phyloP scores from a whole-genome alignment of 2,113 vertebrate species.

The Dunckerocampus dactyliophorus region DNA sequence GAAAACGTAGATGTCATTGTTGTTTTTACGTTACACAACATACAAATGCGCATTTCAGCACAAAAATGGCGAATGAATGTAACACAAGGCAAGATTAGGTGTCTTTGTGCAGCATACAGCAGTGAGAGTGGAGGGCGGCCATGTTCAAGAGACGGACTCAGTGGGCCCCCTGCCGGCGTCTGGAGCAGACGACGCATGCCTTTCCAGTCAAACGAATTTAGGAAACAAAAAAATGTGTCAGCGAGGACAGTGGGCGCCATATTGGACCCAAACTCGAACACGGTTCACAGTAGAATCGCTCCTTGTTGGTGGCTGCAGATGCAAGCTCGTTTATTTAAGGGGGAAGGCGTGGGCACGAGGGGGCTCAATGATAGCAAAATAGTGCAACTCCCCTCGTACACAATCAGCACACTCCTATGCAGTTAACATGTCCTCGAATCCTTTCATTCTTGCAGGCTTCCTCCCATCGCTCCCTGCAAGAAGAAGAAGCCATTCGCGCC shows the following conservation, averaged over 20 bases:
- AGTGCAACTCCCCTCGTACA: neutral
- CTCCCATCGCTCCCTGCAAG: conserved; percentile 52
- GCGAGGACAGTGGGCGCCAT: conserved; percentile 71
- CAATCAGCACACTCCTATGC: conserved; percentile 7
- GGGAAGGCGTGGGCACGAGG: conserved; percentile 14
- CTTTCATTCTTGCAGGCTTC: conserved; percentile 35
- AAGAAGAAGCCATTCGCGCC: conserved; percentile 66
- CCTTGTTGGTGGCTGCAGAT: conserved; percentile 20
- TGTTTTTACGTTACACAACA: neutral
- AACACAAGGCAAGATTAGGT: neutral
- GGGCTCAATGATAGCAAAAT: too few species aligned
- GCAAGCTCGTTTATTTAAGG: conserved; percentile 4
- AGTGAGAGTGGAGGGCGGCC: neutral
- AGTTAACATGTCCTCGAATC: conserved; percentile 37
- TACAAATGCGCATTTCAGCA: neutral
- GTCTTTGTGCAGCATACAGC: neutral
- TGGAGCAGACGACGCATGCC: conserved; percentile 38
- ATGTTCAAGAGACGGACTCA: conserved; percentile 28
- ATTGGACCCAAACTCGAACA: conserved; percentile 62
- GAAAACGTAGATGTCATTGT: conserved; percentile 8
- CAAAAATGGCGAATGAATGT: neutral
- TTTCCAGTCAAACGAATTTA: conserved; percentile 62
- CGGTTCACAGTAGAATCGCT: conserved; percentile 28
- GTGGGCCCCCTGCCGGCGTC: conserved; percentile 70
- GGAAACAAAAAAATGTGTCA: conserved; percentile 64